phyloP scores from a whole-genome alignment of 2,888 invertebrate genomes.

The Patella pellucida region DNA sequence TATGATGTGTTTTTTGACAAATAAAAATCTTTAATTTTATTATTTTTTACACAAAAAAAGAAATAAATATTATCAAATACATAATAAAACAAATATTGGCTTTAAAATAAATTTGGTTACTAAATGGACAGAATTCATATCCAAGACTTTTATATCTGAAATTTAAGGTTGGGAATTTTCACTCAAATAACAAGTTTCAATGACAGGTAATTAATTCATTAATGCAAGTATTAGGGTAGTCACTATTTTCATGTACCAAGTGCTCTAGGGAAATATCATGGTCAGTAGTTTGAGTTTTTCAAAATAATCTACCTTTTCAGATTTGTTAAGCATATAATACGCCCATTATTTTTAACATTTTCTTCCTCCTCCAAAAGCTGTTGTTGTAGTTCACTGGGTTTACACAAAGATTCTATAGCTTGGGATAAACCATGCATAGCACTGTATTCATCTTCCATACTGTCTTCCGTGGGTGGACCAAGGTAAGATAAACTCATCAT shows the following conservation, averaged over 20 bases:
- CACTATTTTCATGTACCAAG: neutral
- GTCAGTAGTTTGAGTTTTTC: neutral
- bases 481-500: conserved; percentile 86
- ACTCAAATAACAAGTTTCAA: too few species aligned
- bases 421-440: conserved; percentile 87
- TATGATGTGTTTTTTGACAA: too few species aligned
- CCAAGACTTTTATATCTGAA: too few species aligned
- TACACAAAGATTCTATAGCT: conserved; percentile 87
- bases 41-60: too few species aligned
- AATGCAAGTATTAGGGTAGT: too few species aligned
- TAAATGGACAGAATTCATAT: too few species aligned
- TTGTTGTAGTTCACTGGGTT: conserved; percentile 84
- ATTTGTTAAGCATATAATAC: conserved; percentile 92
- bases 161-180: too few species aligned
- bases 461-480: conserved; percentile 76
- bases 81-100: too few species aligned
- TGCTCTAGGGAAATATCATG: neutral
- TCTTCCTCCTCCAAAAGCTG: conserved; percentile 74
- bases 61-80: too few species aligned
- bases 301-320: conserved; percentile 75
- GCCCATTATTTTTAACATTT: conserved; percentile 76
- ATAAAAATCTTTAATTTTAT: too few species aligned
- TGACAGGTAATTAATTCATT: too few species aligned
- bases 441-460: conserved; percentile 51
- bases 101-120: too few species aligned